phyloP scores from a whole-genome alignment of 2,113 vertebrate genomes.

The Rhinichthys klamathensis region DNA sequence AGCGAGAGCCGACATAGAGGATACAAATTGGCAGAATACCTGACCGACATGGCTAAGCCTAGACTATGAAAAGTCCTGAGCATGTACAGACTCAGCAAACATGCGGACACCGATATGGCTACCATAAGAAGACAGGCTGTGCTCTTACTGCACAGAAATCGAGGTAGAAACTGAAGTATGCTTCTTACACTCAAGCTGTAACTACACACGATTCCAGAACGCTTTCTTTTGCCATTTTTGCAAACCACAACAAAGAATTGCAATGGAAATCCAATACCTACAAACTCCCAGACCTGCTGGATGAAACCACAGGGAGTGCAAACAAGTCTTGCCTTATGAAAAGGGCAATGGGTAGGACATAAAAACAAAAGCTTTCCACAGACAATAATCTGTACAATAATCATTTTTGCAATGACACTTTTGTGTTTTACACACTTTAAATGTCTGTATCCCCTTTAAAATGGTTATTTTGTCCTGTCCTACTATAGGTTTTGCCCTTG shows the following conservation, averaged over 20 bases:
- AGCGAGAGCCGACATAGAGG: not conserved
- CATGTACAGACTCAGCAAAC: conserved; percentile 28
- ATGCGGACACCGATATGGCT: not conserved
- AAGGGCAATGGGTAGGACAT: not conserved
- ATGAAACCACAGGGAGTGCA: conserved; percentile 22
- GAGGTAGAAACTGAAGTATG: not conserved
- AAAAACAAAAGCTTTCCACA: not conserved
- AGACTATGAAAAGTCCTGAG: conserved; percentile 1
- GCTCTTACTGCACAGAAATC: not conserved
- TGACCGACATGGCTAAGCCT: not conserved
- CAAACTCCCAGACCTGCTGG: not conserved
- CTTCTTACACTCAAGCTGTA: not conserved
- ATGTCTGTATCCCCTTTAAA: not conserved
- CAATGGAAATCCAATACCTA: conserved; percentile 26
- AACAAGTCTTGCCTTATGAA: conserved; percentile 23
- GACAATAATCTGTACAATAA: too few relatives aligned
- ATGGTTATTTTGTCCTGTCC: not conserved
- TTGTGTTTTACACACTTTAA: not conserved
- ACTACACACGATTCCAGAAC: not conserved
- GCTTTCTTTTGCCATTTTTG: not conserved
- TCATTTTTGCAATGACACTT: not conserved
- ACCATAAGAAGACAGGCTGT: not conserved
- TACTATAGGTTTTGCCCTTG: not conserved
- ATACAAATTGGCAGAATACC: conserved; percentile 22
- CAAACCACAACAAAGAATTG: conserved; percentile 26